Percentiles rank a stretch among this genome's conserved stretches.
phyloP scores from a whole-genome alignment of 1,140 invertebrate genomes.

The Daktulosphaira vitifoliae region DNA sequence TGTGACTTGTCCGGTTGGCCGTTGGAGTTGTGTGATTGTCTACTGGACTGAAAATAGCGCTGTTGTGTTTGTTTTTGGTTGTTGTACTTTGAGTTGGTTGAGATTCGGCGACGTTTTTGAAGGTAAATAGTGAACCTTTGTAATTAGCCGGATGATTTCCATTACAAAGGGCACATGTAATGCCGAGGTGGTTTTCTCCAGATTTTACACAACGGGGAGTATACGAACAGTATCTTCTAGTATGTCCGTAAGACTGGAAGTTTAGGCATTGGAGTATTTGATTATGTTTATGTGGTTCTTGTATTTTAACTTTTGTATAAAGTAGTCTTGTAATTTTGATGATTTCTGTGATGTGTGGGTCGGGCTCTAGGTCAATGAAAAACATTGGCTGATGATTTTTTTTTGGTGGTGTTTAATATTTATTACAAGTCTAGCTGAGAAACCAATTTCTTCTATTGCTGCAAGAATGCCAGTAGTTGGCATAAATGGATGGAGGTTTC shows the following conservation, averaged over 20 bases:
- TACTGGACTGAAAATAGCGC: too few species aligned
- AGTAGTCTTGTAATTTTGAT: neutral
- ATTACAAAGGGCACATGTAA: neutral
- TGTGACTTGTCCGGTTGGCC: too few species aligned
- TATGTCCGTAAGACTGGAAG: neutral
- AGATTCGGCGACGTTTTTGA: too few species aligned
- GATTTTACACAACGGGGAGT: neutral
- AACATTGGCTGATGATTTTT: neutral
- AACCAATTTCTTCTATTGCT: constrained; percentile 35
- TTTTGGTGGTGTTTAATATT: constrained; percentile 24
- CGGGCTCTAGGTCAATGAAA: neutral
- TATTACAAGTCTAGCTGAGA: neutral
- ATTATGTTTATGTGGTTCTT: neutral
- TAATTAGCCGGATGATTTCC: neutral
- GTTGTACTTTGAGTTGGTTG: too few species aligned
- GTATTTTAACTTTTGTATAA: neutral
- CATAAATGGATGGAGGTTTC: constrained; percentile 40
- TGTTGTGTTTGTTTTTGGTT: too few species aligned
- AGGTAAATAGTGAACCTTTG: neutral
- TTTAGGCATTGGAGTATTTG: constrained; percentile 5
- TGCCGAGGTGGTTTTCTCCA: neutral
- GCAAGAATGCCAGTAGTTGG: constrained; percentile 36
- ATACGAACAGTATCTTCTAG: neutral
- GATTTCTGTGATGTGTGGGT: neutral
- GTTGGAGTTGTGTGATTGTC: too few species aligned